phyloP scores from a whole-genome alignment of 2,113 vertebrate genomes.

The Oreochromis niloticus region DNA sequence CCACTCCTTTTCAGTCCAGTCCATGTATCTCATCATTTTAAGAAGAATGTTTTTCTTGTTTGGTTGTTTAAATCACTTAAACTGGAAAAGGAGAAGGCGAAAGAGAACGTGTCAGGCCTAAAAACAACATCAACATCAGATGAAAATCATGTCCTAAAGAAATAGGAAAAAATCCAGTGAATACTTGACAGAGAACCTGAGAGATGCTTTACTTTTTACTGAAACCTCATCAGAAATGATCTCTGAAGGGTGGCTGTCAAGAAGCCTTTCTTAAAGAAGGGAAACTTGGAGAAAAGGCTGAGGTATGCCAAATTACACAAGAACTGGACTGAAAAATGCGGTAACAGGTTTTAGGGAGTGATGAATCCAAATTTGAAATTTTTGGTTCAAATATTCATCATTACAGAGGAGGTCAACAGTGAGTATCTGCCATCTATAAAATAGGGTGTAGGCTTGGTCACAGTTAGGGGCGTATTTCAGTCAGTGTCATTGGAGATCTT shows the following conservation, averaged over 20 bases:
- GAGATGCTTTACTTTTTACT: neutral
- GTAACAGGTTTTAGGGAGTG: neutral
- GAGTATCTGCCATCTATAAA: neutral
- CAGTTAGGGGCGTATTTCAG: neutral
- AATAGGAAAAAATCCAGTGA: neutral
- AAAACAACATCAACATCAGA: neutral
- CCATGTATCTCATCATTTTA: neutral
- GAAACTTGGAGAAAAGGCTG: neutral
- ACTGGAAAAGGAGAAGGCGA: neutral
- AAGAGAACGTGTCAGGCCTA: neutral
- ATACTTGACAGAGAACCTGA: neutral
- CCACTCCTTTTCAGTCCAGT: neutral
- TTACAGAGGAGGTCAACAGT: neutral
- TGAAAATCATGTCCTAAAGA: neutral
- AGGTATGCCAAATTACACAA: neutral
- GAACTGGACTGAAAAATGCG: neutral
- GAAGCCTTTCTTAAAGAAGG: neutral
- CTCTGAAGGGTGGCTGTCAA: neutral
- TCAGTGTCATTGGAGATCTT: neutral
- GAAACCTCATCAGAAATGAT: neutral
- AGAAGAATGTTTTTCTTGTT: neutral
- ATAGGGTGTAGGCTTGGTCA: neutral
- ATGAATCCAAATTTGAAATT: neutral
- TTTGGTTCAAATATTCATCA: neutral
- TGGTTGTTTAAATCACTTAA: neutral